phyloP scores from a whole-genome alignment of 2,888 invertebrate genomes.

The Lypha dubia region DNA sequence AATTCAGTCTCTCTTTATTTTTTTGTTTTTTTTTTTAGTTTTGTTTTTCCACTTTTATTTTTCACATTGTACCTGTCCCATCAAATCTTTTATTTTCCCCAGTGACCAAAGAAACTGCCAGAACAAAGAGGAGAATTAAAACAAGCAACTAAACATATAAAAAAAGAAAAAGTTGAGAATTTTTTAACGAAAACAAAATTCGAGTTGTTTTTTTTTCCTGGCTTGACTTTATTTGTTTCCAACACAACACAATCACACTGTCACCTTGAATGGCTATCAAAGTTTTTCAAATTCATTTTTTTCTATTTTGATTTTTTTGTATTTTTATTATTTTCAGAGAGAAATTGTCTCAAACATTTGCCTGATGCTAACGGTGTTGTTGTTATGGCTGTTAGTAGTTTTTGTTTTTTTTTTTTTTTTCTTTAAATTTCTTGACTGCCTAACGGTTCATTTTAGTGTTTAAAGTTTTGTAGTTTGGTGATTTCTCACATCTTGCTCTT shows the following conservation, averaged over 20 bases:
- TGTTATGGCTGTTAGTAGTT: conserved; percentile 55
- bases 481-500: conserved; percentile 30
- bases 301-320: conserved; percentile 17
- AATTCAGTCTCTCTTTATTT: conserved; percentile 41
- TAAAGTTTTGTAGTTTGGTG: conserved; percentile 38
- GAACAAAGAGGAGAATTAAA: too few species aligned
- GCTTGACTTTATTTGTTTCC: conserved; percentile 8
- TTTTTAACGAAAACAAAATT: conserved; percentile 22
- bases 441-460: conserved; percentile 65
- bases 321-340: background rate
- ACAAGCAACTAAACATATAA: conserved; percentile 17
- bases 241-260: conserved; percentile 62
- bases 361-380: conserved; percentile 39
- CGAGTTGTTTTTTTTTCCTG: background rate
- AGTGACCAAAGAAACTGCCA: conserved; percentile 60
- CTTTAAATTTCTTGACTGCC: conserved; percentile 70
- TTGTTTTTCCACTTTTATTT: background rate
- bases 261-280: conserved; percentile 71
- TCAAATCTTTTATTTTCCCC: conserved; percentile 67
- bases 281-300: conserved; percentile 54
- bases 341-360: conserved; percentile 50
- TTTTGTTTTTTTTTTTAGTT: conserved; percentile 1
- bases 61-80: conserved; percentile 66
- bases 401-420: too few species aligned
- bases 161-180: conserved; percentile 41